These are phyloP conservation scores for Sus cebifrons DNA, from an alignment of 2,797 vertebrate genomes.

Conservation along the genomic window DNA sequence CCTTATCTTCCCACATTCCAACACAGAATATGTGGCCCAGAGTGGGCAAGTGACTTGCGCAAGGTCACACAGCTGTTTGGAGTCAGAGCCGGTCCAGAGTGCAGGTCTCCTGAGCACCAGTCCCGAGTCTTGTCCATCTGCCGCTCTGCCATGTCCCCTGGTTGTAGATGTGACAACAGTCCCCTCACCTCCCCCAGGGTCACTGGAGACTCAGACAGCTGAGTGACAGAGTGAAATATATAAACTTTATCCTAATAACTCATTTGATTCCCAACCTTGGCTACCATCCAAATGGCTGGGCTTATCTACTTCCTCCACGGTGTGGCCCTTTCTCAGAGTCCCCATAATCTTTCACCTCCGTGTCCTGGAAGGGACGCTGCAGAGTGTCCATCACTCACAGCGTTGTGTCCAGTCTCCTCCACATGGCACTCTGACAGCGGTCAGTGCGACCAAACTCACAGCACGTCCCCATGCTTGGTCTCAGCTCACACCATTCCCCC, in stretches of 20 bases:
- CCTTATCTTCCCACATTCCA: background rate
- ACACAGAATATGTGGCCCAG: background rate
- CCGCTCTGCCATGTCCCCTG: background rate
- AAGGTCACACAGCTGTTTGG: background rate
- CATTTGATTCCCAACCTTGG: background rate
- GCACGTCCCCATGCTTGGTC: background rate
- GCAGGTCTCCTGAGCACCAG: background rate
- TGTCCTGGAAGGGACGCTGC: background rate
- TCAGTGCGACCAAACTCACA: no score
- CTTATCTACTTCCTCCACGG: background rate
- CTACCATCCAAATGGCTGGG: background rate
- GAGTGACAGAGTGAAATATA: background rate
- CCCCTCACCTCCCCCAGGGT: background rate
- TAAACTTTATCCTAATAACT: background rate
- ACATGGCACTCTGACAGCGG: rapidly evolving
- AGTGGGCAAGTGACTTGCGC: background rate
- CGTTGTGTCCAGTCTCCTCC: background rate
- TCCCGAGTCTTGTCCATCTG: background rate
- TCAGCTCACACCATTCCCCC: background rate
- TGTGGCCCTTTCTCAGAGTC: background rate
- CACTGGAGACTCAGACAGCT: background rate
- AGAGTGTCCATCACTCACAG: background rate
- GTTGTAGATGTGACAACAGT: background rate
- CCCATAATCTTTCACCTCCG: background rate
- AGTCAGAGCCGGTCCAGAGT: background rate